Base-by-base conservation (phyloP, 2,797 vertebrate genomes). In the Channa striata region DNA sequence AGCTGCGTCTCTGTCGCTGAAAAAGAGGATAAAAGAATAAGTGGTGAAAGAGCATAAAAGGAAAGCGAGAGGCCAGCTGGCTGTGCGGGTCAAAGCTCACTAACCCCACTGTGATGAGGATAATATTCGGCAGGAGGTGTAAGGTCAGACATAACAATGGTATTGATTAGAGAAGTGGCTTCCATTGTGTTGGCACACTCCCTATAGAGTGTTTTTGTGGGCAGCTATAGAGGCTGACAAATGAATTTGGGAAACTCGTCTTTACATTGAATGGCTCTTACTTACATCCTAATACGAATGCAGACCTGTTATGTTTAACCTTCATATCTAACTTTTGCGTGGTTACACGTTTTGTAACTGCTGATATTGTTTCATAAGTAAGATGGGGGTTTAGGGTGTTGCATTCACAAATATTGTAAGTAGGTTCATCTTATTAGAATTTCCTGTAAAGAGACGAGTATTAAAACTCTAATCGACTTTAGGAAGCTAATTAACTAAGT, bases 121-220 rank as follows among this genome's bases (percentile, higher is more conserved):
- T 72, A 89, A 80, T 85, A 83, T 81, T 81, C 74, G 59, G 82
- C 74, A 64, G 78, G 86, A 85, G 85, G 75, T 72, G 44, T 59
- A 25, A 65, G 83, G 81, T 88, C 82, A 34, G 40, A 72, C 53
- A 43, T n/a, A 83, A 91, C 88, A 91, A 90, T 90, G 66, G 70
- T 89, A 90, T 90, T 87, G 86, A 92, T 90, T 68, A 70, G 78
- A 42, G 75, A 85, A 87, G 74, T 78, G 69, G 84, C 59, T 72
- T 68, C 48, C 37, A 87, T 91, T 91, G 89, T 91, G 71, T 67
- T 43, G 85, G 77, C 87, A 90, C 83, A 59, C 79, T 90, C 87
- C 83, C 86, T 72, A 65, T 73, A 81, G 85, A 83, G 84, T 61
- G 68, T 73, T 54, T 71, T 79, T 75, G 83, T 89, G 75, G 78